A percentile compares a stretch with the other conserved stretches of the same genome.
Evolutionary conservation across 2,888 invertebrate species (phyloP).

Genomic region (Pteria penguin): DNA sequence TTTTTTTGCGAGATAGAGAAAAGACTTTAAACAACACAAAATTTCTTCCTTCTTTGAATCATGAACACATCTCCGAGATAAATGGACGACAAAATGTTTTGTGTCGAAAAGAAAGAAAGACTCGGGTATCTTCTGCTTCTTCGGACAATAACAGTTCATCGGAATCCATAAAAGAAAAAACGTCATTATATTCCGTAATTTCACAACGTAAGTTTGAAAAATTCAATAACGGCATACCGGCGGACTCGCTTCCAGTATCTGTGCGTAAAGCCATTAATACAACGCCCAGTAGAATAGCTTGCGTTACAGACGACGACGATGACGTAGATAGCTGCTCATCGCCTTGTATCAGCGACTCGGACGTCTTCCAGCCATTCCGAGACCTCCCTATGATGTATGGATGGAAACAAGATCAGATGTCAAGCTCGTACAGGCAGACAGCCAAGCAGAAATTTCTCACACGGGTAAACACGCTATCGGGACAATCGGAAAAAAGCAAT

Average conservation of each 20-base stretch:
- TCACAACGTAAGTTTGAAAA: neutral
- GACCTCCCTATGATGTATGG: neutral
- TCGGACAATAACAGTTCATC: neutral
- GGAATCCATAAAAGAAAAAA: neutral
- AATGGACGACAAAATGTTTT: neutral
- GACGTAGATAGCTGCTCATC: neutral
- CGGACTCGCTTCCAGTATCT: neutral
- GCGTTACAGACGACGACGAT: neutral
- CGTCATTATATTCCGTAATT: neutral
- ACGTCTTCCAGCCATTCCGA: neutral
- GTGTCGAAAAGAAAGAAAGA: neutral
- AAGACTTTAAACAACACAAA: constrained; percentile 29
- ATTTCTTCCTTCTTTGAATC: constrained; percentile 27
- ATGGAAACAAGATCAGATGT: neutral
- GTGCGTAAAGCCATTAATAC: neutral
- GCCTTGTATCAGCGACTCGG: neutral
- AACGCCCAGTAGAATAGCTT: neutral
- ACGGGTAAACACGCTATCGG: neutral
- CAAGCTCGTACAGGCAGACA: neutral
- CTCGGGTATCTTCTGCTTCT: neutral
- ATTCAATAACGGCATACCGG: neutral
- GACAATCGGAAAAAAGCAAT: neutral
- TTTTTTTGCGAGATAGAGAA: constrained; percentile 47
- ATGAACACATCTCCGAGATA: neutral
- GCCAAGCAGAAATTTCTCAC: neutral